Evolutionary conservation across 2,113 vertebrate genomes (phyloP), one percentile per base, ranked within the genome.

Genomic region (Otus sunia): DNA sequence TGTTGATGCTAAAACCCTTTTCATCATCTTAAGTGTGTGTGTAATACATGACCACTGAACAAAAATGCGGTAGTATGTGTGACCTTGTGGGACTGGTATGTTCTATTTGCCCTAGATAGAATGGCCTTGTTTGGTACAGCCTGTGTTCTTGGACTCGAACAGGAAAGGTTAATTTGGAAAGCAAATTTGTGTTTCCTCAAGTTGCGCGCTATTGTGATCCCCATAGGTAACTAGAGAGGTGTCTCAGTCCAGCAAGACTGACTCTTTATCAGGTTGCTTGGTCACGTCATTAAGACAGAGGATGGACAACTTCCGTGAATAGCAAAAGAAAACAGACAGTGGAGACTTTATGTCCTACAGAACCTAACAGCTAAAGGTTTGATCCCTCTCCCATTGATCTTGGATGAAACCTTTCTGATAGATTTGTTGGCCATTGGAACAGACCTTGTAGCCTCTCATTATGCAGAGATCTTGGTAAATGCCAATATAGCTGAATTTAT

Each of bases 161-260:
- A 1, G 36, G 91, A 82, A 85, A 88, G 59, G 86, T 85, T 95
- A 96, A 96, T 94, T 92, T 96, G 81, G 90, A 96, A 96, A 94
- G 84, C 77, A 71, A 73, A 77, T 92, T 94, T 66, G 67, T 80
- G 74, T 92, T 96, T 94, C 86, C 96, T 97, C 96, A 91, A 94
- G 90, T 96, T 97, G 92, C 94, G 74, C 86, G 92, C 94, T 94
- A 96, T 18, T 60, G 58, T 96, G 96, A 97, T 97, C 97, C 86
- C 52, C 5, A 15, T 10, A 73, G 18, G 95, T 96, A 96, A 97
- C 93, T 91, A 93, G 96, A 97, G 97, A 97, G 81, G 77, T 90
- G 82, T 53, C 72, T 83, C 29, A 30, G 81, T 53, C 79, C 86
- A 55, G 82, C n/a, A 77, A 49, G 50, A 37, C 90, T 41, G 64